These are phyloP conservation scores for Neocrepidodera transversa DNA, from an alignment of 2,888 invertebrate genomes.

Conservation along the genomic window DNA sequence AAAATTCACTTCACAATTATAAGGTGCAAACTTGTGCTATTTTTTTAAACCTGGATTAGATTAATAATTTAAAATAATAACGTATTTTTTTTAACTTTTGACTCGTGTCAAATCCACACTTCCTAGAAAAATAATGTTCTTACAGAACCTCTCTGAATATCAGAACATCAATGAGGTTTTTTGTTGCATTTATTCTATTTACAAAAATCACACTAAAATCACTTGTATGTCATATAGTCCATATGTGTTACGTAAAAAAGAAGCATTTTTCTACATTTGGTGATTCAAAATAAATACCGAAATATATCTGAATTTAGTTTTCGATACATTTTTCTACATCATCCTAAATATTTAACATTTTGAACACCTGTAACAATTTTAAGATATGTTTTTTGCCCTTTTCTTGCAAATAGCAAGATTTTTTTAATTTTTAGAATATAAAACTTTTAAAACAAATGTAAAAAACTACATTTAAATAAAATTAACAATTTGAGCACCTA, in stretches of 20 bases:
- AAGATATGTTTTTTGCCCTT: too few relatives aligned
- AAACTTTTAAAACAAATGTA: too few relatives aligned
- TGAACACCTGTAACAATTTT: too few relatives aligned
- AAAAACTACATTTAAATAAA: too few relatives aligned
- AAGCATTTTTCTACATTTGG: too few relatives aligned
- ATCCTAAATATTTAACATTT: too few relatives aligned
- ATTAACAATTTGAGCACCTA: too few relatives aligned
- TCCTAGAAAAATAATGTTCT: conserved; percentile 20
- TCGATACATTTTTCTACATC: too few relatives aligned
- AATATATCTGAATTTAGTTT: too few relatives aligned
- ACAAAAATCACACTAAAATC: conserved; percentile 33
- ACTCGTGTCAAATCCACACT: conserved; percentile 21
- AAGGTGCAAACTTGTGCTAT: conserved; percentile 6
- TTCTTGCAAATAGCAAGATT: too few relatives aligned
- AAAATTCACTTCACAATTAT: background rate
- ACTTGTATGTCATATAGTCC: conserved; percentile 16
- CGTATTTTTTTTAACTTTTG: background rate
- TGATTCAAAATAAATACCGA: too few relatives aligned
- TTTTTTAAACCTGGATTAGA: conserved; percentile 9
- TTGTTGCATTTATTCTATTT: conserved; percentile 19
- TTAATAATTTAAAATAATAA: conserved; percentile 3
- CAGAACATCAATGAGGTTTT: conserved; percentile 9
- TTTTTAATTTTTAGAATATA: too few relatives aligned
- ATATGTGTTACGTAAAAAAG: conserved; percentile 10
- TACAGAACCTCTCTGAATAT: conserved; percentile 11